phyloP scores from a whole-genome alignment of 1,140 invertebrate genomes.

The Drosophila oshimai region DNA sequence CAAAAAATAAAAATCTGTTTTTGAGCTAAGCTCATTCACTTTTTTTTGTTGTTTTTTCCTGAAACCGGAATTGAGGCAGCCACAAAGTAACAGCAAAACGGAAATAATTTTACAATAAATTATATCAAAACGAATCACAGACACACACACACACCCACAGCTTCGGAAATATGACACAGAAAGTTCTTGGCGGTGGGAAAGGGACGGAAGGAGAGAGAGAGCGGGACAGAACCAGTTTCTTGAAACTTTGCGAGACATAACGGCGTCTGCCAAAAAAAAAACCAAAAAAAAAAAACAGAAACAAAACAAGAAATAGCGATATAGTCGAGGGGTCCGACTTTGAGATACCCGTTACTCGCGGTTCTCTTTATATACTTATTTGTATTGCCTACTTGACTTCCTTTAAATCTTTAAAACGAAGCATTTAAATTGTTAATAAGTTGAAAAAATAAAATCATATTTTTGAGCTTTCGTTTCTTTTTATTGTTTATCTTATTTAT shows the following conservation, averaged over 20 bases:
- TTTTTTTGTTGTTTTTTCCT: not conserved
- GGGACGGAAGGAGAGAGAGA: not conserved
- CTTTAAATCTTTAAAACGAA: too few relatives aligned
- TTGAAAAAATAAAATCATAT: too few relatives aligned
- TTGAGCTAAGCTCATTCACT: not conserved
- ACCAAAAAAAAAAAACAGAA: not conserved
- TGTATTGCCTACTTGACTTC: too few relatives aligned
- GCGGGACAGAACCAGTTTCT: conserved; percentile 42
- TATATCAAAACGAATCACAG: conserved; percentile 57
- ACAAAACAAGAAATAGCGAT: too few relatives aligned
- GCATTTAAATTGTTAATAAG: too few relatives aligned
- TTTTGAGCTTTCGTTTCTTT: too few relatives aligned
- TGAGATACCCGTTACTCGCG: too few relatives aligned
- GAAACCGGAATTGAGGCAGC: conserved; percentile 15
- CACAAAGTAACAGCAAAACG: conserved; percentile 47
- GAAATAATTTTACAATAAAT: conserved; percentile 78
- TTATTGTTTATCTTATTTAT: too few relatives aligned
- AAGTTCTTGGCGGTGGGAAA: conserved; percentile 5
- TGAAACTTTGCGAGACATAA: conserved; percentile 67
- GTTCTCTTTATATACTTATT: too few relatives aligned
- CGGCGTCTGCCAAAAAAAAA: conserved; percentile 59
- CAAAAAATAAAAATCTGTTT: not conserved
- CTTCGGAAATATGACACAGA: conserved; percentile 15
- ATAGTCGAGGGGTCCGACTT: too few relatives aligned
- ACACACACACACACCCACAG: conserved; percentile 1